Evolutionary conservation across 2,888 invertebrate species (phyloP).

Genomic region (Drosophila greeni): DNA sequence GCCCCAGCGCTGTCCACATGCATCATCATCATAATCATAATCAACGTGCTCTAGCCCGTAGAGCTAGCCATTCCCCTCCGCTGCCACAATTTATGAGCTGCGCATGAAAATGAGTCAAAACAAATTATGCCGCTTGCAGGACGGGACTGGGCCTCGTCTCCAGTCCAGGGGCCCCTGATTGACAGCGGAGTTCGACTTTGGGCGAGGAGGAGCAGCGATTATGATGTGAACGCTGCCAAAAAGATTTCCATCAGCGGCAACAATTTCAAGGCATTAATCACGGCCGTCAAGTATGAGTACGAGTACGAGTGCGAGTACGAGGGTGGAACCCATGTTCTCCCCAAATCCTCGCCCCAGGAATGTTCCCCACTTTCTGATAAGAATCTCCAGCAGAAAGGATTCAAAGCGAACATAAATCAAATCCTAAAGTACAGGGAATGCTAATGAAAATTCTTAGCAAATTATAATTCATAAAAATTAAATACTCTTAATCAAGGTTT

Average conservation of each 20-base stretch:
- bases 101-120: slow-evolving; percentile 75
- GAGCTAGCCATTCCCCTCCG: slow-evolving; percentile 18
- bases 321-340: slow-evolving; percentile 39
- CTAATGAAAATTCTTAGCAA: background rate
- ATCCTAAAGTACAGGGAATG: background rate
- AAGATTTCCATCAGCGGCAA: slow-evolving; percentile 61
- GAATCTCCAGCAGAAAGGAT: slow-evolving; percentile 24
- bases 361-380: slow-evolving; percentile 18
- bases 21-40: slow-evolving; percentile 41
- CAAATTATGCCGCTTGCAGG: slow-evolving; percentile 66
- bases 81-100: slow-evolving; percentile 64
- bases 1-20: slow-evolving; percentile 45
- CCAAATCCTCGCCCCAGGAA: slow-evolving; percentile 21
- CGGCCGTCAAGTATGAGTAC: slow-evolving; percentile 50
- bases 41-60: slow-evolving; percentile 20
- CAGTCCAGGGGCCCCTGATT: slow-evolving; percentile 24
- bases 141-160: slow-evolving; percentile 4
- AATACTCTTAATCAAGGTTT: background rate
- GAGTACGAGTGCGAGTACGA: slow-evolving; percentile 46
- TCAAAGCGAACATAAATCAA: slow-evolving; percentile 11
- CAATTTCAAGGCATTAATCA: slow-evolving; percentile 68
- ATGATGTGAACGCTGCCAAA: slow-evolving; percentile 65
- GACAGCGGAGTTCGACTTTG: slow-evolving; percentile 30
- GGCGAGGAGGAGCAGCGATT: slow-evolving; percentile 47
- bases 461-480: background rate